phyloP scores from a whole-genome alignment of 2,113 vertebrate genomes.

The Barbus barbus region DNA sequence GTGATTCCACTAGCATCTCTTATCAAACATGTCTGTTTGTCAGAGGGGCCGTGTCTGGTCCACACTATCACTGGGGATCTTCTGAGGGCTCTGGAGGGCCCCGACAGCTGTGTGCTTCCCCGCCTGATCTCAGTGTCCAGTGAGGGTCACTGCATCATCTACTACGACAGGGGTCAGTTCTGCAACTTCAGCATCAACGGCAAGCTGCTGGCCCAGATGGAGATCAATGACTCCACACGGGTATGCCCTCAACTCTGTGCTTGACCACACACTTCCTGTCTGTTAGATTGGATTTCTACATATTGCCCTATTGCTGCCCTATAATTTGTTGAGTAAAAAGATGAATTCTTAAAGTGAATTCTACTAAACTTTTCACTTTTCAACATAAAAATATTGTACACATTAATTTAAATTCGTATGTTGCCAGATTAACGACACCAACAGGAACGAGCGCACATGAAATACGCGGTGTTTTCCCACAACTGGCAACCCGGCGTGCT shows the following conservation, averaged over 20 bases:
- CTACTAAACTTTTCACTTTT: neutral
- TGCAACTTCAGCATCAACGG: slow-evolving; percentile 98
- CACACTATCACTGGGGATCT: slow-evolving; percentile 98
- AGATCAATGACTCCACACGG: slow-evolving; percentile 93
- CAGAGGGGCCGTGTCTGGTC: slow-evolving; percentile 97
- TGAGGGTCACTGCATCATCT: slow-evolving; percentile 97
- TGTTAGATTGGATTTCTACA: neutral
- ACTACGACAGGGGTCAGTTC: slow-evolving; percentile 90
- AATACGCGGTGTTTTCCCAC: too few relatives aligned
- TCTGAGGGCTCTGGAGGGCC: slow-evolving; percentile 92
- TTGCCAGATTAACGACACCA: too few relatives aligned
- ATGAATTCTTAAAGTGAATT: neutral
- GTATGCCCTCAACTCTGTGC: slow-evolving; percentile 68
- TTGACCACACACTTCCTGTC: neutral
- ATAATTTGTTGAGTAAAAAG: neutral
- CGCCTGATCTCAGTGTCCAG: slow-evolving; percentile 92
- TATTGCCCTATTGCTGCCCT: neutral
- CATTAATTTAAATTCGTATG: neutral
- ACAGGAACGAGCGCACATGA: too few relatives aligned
- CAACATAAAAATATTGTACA: neutral
- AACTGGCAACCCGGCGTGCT: too few relatives aligned
- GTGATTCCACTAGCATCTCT: neutral
- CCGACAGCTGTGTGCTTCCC: slow-evolving; percentile 86
- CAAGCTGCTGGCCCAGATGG: slow-evolving; percentile 96
- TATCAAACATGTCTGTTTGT: neutral